Base-by-base conservation (phyloP, 2,888 invertebrate species). In the Dorcus hopei region DNA sequence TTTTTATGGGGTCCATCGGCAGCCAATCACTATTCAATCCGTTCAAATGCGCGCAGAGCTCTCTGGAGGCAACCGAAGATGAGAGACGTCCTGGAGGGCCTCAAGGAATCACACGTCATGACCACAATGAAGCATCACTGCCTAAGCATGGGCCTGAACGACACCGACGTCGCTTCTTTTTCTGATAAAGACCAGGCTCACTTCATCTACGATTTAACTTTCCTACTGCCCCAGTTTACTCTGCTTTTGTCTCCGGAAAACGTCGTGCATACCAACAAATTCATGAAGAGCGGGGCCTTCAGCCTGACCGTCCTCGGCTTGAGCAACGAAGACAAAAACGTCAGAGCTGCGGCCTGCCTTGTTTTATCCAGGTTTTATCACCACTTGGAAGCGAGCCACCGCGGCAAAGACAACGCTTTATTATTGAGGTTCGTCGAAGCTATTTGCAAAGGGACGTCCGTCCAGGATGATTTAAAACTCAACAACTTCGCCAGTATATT, bases 1-100 rank as follows among this genome's bases (percentile, higher is more conserved):
- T 91, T 90, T 69, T 79, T 95, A 0, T 95, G 92, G 89, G 93
- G 94, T 0, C 86, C 87, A 72, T 85, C 89, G 2, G 94, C 93
- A 0, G 86, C 90, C 0, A 85, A 86, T 52, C 87, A 91, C 73
- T 93, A 92, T 72, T 87, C 90, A 1, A 82, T 91, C 0, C 81
- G 84, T 51, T 82, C 83, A 11, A 81, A 82, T 51, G 74, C 80
- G 1, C 81, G 83, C 38, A 81, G 81, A 52, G 85, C 84, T 16
- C 72, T 90, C 6, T 86, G 87, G 83, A 84, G 87, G 56, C 89
- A 90, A 73, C 89, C 91, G 0, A 85, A 87, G 38, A 83, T 87
- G 16, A 83, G 85, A 48, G 88, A 91, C 76, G 85, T 93, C 2
- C 78, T 94, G 62, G 87, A 88, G 58, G 80, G 90, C 59, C 81